phyloP scores from a whole-genome alignment of 1,140 invertebrate genomes.

The Teleopsis dalmanni region DNA sequence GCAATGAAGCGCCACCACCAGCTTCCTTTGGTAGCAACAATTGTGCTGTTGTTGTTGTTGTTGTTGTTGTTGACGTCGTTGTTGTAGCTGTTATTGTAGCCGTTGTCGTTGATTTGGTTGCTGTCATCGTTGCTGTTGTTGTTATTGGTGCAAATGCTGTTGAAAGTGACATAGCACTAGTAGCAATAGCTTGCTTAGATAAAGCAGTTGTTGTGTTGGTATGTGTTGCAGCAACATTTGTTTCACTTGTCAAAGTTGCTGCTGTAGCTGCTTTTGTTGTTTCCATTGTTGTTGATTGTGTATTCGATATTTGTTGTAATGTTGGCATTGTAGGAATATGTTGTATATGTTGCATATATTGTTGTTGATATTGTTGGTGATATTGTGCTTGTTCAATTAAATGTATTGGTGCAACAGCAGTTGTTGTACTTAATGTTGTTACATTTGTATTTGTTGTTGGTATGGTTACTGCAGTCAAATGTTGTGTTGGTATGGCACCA shows the following conservation, averaged over 20 bases:
- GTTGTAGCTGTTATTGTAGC: slow-evolving; percentile 11
- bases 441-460: neutral
- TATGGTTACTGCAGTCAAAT: slow-evolving; percentile 10
- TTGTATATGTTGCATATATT: too few relatives aligned
- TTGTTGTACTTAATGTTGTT: slow-evolving; percentile 1
- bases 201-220: neutral
- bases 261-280: neutral
- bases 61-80: neutral
- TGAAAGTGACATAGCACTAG: too few relatives aligned
- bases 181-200: too few relatives aligned
- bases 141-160: slow-evolving; percentile 4
- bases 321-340: too few relatives aligned
- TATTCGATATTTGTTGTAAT: slow-evolving; percentile 6
- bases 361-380: too few relatives aligned
- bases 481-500: slow-evolving; percentile 12
- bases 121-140: slow-evolving; percentile 9
- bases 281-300: slow-evolving; percentile 4
- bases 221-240: neutral
- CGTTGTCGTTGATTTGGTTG: slow-evolving; percentile 4
- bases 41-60: slow-evolving; percentile 21
- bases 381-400: slow-evolving; percentile 11
- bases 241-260: neutral
- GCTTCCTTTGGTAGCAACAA: slow-evolving; percentile 12
- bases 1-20: slow-evolving; percentile 12
- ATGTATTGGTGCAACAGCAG: neutral